A percentile compares a stretch with the other conserved stretches of the same genome.
Evolutionary conservation across 1,140 invertebrate species (phyloP).

Genomic region (Neoseiulus cucumeris): DNA sequence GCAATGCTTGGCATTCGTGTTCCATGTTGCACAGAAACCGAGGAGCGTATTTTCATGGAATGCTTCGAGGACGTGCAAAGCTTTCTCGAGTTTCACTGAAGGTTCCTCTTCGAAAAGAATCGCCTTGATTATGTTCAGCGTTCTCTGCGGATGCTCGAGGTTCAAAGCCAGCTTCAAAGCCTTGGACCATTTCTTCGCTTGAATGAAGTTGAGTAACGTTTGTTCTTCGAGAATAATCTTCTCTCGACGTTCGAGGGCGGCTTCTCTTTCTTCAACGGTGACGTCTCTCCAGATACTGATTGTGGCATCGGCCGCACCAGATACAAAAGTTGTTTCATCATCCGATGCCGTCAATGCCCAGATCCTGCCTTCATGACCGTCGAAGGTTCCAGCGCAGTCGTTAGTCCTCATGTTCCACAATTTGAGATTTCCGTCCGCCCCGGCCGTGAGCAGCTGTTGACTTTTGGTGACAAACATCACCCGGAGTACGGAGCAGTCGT

Average conservation of each 20-base stretch:
- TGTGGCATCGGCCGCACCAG: constrained; percentile 73
- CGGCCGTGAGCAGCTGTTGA: constrained; percentile 61
- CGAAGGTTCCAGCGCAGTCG: constrained; percentile 59
- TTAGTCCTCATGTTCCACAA: constrained; percentile 74
- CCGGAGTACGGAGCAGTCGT: constrained; percentile 72
- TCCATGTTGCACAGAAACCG: constrained; percentile 59
- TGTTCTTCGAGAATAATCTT: constrained; percentile 55
- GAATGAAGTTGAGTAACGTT: constrained; percentile 55
- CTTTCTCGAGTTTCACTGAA: constrained; percentile 38
- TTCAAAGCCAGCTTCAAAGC: constrained; percentile 59
- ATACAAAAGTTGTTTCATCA: constrained; percentile 49
- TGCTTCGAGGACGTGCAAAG: constrained; percentile 16
- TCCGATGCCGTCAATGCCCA: constrained; percentile 49
- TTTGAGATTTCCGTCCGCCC: constrained; percentile 71
- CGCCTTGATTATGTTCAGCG: constrained; percentile 55
- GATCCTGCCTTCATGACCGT: constrained; percentile 61
- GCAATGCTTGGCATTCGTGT: constrained; percentile 65
- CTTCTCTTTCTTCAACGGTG: constrained; percentile 44
- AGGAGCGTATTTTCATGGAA: constrained; percentile 33
- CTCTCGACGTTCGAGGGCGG: constrained; percentile 43
- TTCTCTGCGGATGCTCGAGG: constrained; percentile 54
- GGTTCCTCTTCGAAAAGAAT: constrained; percentile 25
- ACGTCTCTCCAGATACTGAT: constrained; percentile 66
- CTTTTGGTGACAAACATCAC: constrained; percentile 58
- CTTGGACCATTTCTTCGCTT: constrained; percentile 50